phyloP scores from a whole-genome alignment of 2,888 invertebrate genomes.

The Nebria brevicollis region DNA sequence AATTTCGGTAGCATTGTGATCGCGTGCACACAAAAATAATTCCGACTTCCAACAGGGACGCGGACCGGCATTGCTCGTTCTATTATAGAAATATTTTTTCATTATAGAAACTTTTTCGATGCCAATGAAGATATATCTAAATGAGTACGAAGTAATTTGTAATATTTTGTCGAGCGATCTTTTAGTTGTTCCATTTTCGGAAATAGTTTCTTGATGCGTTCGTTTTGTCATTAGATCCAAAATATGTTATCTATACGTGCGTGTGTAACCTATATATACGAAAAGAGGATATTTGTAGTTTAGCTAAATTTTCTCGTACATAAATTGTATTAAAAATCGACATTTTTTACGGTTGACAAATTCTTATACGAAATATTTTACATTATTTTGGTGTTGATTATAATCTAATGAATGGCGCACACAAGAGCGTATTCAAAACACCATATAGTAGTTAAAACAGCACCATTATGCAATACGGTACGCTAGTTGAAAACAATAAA shows the following conservation, averaged over 20 bases:
- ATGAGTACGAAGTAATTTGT: slow-evolving; percentile 40
- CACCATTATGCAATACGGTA: slow-evolving; percentile 8
- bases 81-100: slow-evolving; percentile 21
- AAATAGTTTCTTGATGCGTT: background rate
- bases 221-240: background rate
- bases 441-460: too few species aligned
- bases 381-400: too few species aligned
- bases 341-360: too few species aligned
- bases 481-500: slow-evolving; percentile 32
- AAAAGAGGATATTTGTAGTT: background rate
- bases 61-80: background rate
- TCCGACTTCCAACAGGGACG: background rate
- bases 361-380: too few species aligned
- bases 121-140: slow-evolving; percentile 38
- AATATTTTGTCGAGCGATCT: slow-evolving; percentile 38
- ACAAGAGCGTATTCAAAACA: too few species aligned
- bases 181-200: slow-evolving; percentile 24
- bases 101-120: slow-evolving; percentile 40
- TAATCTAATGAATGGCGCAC: too few species aligned
- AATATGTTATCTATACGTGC: background rate
- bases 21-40: background rate
- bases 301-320: background rate
- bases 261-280: background rate
- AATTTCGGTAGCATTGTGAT: background rate
- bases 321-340: background rate